These are phyloP conservation scores for Holothuria glaberrima DNA, from an alignment of 35 echinoderm and acorn worm genomes.

Conservation along the genomic window DNA sequence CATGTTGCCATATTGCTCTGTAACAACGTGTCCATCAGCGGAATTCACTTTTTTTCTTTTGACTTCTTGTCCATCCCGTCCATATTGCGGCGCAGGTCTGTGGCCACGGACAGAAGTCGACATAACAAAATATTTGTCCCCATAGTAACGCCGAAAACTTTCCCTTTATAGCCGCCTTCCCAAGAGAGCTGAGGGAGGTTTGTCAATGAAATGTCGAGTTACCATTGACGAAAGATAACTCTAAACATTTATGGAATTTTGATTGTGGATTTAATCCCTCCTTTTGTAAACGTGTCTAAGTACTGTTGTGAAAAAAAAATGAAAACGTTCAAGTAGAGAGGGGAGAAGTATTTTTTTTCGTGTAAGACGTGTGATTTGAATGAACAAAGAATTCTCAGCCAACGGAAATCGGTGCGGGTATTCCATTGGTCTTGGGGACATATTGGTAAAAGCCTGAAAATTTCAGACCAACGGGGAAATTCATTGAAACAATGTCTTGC, in stretches of 20 bases:
- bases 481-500: no score
- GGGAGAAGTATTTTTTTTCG: no score
- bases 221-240: conserved; percentile 48
- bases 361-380: no score
- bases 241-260: conserved; percentile 65
- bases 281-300: conserved; percentile 4
- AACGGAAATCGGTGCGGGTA: no score
- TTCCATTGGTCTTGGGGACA: no score
- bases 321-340: no score
- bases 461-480: no score
- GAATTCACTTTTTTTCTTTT: background rate
- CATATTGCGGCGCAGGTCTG: background rate
- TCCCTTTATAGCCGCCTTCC: conserved; percentile 12
- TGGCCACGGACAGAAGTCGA: conserved; percentile 25
- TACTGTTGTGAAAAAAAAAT: conserved; percentile 3
- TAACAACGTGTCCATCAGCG: conserved; percentile 77
- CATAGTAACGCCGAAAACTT: conserved; percentile 41
- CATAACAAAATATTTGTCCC: conserved; percentile 8
- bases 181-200: background rate
- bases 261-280: conserved; percentile 52
- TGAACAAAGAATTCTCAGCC: no score
- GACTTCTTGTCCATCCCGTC: conserved; percentile 22
- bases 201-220: conserved; percentile 28
- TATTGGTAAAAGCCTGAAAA: no score
- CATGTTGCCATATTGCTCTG: conserved; percentile 75